These are phyloP conservation scores for Periophthalmodon schlosseri DNA, from an alignment of 2,113 vertebrate genomes.

Conservation along the genomic window DNA sequence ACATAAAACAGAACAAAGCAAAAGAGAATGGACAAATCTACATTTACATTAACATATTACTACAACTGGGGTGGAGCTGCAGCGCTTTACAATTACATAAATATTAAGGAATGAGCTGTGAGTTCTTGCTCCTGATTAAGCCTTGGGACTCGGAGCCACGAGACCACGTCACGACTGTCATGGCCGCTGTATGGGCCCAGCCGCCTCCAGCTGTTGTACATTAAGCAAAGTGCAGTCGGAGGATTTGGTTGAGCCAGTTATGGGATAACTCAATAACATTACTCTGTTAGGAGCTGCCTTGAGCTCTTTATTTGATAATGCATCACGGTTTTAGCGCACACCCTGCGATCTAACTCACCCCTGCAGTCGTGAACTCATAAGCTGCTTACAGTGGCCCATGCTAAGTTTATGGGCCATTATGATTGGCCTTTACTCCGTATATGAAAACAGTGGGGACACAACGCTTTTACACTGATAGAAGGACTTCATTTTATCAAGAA, in stretches of 20 bases:
- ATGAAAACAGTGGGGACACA: conserved; percentile 26
- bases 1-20: neutral
- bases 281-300: conserved; percentile 58
- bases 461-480: conserved; percentile 23
- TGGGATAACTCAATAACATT: conserved; percentile 74
- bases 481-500: conserved; percentile 29
- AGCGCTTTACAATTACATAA: neutral
- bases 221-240: conserved; percentile 75
- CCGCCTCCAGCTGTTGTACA: conserved; percentile 74
- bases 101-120: neutral
- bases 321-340: conserved; percentile 51
- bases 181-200: conserved; percentile 54
- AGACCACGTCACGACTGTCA: conserved; percentile 57
- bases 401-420: conserved; percentile 49
- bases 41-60: no score
- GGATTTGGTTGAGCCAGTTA: conserved; percentile 76
- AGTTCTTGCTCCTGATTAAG: neutral
- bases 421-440: conserved; percentile 40
- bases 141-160: conserved; percentile 48
- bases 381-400: conserved; percentile 50
- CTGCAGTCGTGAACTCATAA: conserved; percentile 52
- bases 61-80: no score
- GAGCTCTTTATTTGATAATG: conserved; percentile 73
- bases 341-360: conserved; percentile 34
- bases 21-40: no score